Percentiles rank a stretch among this genome's conserved stretches.
These are phyloP conservation scores for Polypterus senegalus DNA, from an alignment of 2,113 vertebrate species.

Conservation along the genomic window DNA sequence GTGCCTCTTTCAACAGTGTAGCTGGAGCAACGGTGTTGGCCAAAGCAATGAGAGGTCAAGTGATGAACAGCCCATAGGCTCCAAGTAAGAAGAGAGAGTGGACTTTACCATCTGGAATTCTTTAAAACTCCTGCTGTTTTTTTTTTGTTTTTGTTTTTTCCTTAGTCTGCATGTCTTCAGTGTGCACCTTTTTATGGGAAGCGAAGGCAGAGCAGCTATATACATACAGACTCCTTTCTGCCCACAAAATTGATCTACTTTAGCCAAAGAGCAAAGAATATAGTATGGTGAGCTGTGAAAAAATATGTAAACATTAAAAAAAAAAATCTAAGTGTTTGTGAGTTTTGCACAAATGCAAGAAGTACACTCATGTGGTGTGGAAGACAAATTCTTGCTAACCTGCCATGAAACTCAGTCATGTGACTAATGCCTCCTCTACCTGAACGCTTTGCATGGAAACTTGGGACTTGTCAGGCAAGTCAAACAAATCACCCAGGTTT, in stretches of 20 bases:
- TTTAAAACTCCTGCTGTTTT: not conserved
- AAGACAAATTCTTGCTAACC: too few species aligned
- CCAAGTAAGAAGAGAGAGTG: not conserved
- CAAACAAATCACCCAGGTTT: too few species aligned
- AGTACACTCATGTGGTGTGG: not conserved
- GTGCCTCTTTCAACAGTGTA: slow-evolving; percentile 5
- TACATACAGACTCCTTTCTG: not conserved
- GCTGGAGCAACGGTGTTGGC: too few species aligned
- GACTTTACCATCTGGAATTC: not conserved
- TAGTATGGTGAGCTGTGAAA: not conserved
- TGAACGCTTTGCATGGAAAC: too few species aligned
- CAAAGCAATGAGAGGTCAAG: not conserved
- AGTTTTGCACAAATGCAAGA: not conserved
- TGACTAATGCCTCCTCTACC: too few species aligned
- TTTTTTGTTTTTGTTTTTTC: not conserved
- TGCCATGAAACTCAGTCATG: too few species aligned
- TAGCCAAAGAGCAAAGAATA: slow-evolving; percentile 4
- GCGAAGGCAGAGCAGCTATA: not conserved
- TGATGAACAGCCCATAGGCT: not conserved
- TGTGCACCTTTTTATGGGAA: not conserved
- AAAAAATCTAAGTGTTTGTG: not conserved
- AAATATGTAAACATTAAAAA: not conserved
- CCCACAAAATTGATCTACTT: slow-evolving; percentile 3
- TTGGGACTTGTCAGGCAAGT: too few species aligned
- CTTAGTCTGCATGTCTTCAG: too few species aligned